Percentiles rank a stretch among this genome's conserved stretches.
These are phyloP conservation scores for Invenusta paracnida DNA, from an alignment of 2,888 invertebrate genomes.

Conservation along the genomic window DNA sequence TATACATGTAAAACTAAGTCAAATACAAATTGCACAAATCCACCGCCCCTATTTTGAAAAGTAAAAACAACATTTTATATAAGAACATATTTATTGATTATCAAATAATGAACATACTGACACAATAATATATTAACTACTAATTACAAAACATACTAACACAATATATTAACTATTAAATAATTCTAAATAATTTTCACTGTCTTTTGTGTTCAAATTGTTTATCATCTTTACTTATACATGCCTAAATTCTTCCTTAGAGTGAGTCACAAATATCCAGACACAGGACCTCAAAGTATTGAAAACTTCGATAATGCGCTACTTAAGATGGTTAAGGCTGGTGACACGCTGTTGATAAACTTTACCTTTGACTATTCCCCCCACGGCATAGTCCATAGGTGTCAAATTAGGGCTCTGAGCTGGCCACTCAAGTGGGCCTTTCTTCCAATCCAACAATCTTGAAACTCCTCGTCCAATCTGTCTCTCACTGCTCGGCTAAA, in stretches of 20 bases:
- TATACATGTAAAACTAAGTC: background rate
- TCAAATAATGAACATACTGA: background rate
- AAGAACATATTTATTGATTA: background rate
- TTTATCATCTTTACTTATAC: constrained; percentile 13
- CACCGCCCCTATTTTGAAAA: background rate
- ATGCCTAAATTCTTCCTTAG: background rate
- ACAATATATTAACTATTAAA: background rate
- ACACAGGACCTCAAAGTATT: background rate
- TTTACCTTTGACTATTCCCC: constrained; percentile 6
- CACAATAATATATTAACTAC: too few relatives aligned
- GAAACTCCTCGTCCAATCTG: background rate
- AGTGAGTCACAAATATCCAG: background rate
- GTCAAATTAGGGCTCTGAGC: constrained; percentile 6
- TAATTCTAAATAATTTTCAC: background rate
- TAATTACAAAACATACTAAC: too few relatives aligned
- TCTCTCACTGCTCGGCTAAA: background rate
- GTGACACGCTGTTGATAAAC: constrained; percentile 3
- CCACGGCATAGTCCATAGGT: constrained; percentile 4
- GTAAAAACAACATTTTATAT: background rate
- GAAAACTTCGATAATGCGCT: background rate
- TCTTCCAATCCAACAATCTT: background rate
- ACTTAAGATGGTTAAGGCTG: background rate
- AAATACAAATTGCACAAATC: background rate
- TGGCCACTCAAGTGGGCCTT: background rate
- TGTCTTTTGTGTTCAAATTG: background rate